Percentiles rank a stretch among this genome's conserved stretches.
Evolutionary conservation across 2,888 invertebrate species (phyloP).

Genomic region (Caenorhabditis wallacei): DNA sequence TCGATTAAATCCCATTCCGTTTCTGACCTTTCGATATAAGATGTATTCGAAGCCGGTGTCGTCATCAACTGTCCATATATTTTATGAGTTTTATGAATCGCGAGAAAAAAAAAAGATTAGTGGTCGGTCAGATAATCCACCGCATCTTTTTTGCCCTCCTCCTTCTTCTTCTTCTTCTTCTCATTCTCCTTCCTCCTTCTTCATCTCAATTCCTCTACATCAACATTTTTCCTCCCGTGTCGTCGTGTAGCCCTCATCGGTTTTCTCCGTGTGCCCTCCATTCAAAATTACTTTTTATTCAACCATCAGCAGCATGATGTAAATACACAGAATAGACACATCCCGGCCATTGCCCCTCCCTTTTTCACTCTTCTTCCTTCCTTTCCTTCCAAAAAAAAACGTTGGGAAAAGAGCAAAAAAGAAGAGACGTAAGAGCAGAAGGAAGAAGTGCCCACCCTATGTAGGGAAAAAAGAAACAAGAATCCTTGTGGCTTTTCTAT

Average conservation of each 20-base stretch:
- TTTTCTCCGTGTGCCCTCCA: slow-evolving; percentile 19
- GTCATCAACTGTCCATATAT: background rate
- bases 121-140: slow-evolving; percentile 46
- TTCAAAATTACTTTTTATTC: slow-evolving; percentile 61
- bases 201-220: slow-evolving; percentile 31
- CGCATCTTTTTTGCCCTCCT: slow-evolving; percentile 8
- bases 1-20: background rate
- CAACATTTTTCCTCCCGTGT: background rate
- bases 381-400: slow-evolving; percentile 17
- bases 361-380: background rate
- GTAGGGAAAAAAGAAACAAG: slow-evolving; percentile 31
- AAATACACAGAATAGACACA: slow-evolving; percentile 38
- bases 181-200: too few relatives aligned
- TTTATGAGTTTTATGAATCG: slow-evolving; percentile 36
- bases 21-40: background rate
- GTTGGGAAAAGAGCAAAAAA: slow-evolving; percentile 25
- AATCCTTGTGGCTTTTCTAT: slow-evolving; percentile 20
- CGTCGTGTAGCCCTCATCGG: slow-evolving; percentile 39
- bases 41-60: background rate
- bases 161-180: slow-evolving; percentile 3
- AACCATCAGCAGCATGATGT: slow-evolving; percentile 50
- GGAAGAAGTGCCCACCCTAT: slow-evolving; percentile 1
- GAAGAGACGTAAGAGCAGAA: slow-evolving; percentile 8
- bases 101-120: slow-evolving; percentile 40
- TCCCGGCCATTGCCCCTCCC: background rate